phyloP scores from a whole-genome alignment of 2,113 vertebrate genomes.

The Ahaetulla prasina region DNA sequence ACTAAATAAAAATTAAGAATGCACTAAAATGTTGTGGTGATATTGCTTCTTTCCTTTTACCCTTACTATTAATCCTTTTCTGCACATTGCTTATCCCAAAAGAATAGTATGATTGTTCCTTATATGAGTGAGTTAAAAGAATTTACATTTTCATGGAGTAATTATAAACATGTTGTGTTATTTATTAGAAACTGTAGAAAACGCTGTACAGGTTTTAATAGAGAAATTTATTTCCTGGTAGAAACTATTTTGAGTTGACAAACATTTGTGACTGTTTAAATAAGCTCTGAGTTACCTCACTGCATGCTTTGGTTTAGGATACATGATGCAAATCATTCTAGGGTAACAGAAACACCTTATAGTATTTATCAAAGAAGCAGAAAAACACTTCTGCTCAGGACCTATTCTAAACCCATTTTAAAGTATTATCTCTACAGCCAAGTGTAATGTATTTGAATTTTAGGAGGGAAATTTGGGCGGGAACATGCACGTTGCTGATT shows the following conservation, averaged over 20 bases:
- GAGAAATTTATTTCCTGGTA: background rate
- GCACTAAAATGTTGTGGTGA: background rate
- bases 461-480: too few species aligned
- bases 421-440: background rate
- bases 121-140: background rate
- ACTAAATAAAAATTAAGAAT: background rate
- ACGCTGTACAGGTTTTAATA: background rate
- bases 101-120: background rate
- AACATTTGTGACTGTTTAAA: background rate
- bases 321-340: background rate
- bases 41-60: background rate
- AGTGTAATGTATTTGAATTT: too few species aligned
- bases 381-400: background rate
- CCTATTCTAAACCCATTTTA: background rate
- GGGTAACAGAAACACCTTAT: background rate
- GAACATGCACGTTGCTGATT: too few species aligned
- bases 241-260: background rate
- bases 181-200: background rate
- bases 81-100: background rate
- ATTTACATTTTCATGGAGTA: background rate
- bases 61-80: background rate
- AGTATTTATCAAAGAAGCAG: background rate
- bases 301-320: background rate
- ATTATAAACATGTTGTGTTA: background rate
- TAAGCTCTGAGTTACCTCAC: too few species aligned